Percentiles rank a stretch among this genome's conserved stretches.
These are phyloP conservation scores for Platorchestia sp. DNA, from an alignment of 1,140 invertebrate genomes.

Conservation along the genomic window DNA sequence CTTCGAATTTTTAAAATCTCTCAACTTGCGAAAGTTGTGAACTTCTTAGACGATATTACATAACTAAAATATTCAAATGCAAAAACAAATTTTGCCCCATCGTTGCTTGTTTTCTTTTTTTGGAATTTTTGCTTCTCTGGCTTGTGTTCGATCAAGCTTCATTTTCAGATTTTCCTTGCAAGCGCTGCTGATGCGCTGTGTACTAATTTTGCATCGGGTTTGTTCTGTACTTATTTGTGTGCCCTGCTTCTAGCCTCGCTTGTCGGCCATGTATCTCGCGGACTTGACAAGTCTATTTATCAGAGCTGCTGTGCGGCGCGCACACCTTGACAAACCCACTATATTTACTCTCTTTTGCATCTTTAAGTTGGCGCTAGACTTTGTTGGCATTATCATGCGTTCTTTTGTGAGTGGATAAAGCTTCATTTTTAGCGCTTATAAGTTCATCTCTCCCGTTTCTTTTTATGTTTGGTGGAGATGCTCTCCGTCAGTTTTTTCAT, in stretches of 20 bases:
- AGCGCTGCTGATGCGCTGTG: neutral
- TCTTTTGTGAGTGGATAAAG: neutral
- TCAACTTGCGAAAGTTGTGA: neutral
- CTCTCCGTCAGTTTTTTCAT: neutral
- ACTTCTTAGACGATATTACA: neutral
- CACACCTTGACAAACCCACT: neutral
- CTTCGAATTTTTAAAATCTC: neutral
- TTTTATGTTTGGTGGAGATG: neutral
- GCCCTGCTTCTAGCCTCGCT: neutral
- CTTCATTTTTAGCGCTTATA: neutral
- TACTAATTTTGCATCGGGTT: neutral
- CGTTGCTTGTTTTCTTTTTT: neutral
- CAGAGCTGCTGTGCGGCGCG: neutral
- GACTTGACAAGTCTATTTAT: conserved; percentile 50
- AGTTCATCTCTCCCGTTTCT: neutral
- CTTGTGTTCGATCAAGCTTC: neutral
- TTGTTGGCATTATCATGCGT: neutral
- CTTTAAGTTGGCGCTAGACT: neutral
- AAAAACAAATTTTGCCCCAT: neutral
- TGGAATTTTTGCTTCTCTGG: neutral
- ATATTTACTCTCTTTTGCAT: conserved; percentile 7
- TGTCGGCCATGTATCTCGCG: conserved; percentile 28
- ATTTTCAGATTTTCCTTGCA: neutral
- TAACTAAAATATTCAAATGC: neutral
- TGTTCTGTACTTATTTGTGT: neutral